phyloP scores from a whole-genome alignment of 2,888 invertebrate genomes.

The Watsonalla binaria region DNA sequence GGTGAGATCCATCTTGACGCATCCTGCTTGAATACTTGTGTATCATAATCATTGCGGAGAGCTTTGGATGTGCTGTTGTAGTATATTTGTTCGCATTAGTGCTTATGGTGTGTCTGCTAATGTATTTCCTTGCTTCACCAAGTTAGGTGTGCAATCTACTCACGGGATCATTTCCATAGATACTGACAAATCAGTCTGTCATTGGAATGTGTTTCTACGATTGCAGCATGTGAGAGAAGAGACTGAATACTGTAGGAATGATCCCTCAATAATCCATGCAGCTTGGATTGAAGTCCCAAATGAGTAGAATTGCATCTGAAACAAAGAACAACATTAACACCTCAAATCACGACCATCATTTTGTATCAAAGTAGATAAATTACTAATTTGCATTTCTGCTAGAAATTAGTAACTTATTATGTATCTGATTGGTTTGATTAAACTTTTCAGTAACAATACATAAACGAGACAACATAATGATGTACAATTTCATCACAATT shows the following conservation, averaged over 20 bases:
- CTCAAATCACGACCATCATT: constrained; percentile 1
- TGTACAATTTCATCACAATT: not conserved
- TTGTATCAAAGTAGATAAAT: constrained; percentile 3
- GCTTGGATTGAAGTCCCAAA: constrained; percentile 5
- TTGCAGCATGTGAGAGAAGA: too few species aligned
- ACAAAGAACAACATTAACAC: not conserved
- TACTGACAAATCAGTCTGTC: not conserved
- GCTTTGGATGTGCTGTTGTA: constrained; percentile 78
- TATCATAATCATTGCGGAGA: constrained; percentile 52
- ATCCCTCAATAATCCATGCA: not conserved
- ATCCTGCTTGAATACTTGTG: constrained; percentile 63
- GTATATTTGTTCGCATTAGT: constrained; percentile 46
- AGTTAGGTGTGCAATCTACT: constrained; percentile 30
- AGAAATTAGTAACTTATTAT: not conserved
- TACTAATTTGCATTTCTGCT: constrained; percentile 10
- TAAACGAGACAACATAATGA: not conserved
- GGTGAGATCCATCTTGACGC: constrained; percentile 72
- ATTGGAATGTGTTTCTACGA: too few species aligned
- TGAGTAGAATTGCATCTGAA: constrained; percentile 13
- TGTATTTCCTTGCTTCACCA: constrained; percentile 48
- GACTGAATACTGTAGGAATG: not conserved
- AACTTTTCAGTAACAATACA: not conserved
- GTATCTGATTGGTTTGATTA: not conserved
- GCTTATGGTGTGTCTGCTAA: constrained; percentile 58
- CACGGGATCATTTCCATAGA: constrained; percentile 13